A percentile compares a stretch with the other conserved stretches of the same genome.
phyloP scores from a whole-genome alignment of 2,113 vertebrate genomes.

The Megaptera novaeangliae region DNA sequence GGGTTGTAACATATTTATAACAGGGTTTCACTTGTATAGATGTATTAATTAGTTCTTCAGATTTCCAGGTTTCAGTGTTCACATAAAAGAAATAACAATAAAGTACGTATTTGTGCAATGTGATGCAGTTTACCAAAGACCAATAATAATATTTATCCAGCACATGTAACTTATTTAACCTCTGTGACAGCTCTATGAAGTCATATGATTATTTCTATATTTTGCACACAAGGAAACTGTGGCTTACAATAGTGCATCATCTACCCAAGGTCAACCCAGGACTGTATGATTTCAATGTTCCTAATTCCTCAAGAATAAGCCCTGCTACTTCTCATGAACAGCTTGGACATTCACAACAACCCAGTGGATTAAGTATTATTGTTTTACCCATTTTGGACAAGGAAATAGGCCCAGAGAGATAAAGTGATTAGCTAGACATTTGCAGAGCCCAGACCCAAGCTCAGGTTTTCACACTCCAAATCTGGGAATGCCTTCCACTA shows the following conservation, averaged over 20 bases:
- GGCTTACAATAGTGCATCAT: not conserved
- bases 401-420: conserved; percentile 33
- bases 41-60: conserved; percentile 1
- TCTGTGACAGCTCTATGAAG: not conserved
- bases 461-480: conserved; percentile 13
- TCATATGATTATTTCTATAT: not conserved
- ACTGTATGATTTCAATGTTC: not conserved
- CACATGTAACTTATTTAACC: not conserved
- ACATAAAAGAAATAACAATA: conserved; percentile 22
- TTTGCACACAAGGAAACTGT: conserved; percentile 11
- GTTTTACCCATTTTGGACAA: not conserved
- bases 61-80: not conserved
- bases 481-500: conserved; percentile 18
- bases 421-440: conserved; percentile 21
- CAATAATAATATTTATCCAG: not conserved
- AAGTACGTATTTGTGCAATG: not conserved
- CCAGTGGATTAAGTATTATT: conserved; percentile 4
- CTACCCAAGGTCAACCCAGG: not conserved
- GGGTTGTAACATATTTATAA: not conserved
- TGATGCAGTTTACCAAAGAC: not conserved
- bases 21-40: not conserved
- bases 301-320: conserved; percentile 19
- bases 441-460: conserved; percentile 14
- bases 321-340: not conserved
- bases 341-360: not conserved